Evolutionary conservation across 2,888 invertebrate genomes (phyloP), one percentile per base, ranked within the genome.

Genomic region (Drosophila nr. perissopoda): DNA sequence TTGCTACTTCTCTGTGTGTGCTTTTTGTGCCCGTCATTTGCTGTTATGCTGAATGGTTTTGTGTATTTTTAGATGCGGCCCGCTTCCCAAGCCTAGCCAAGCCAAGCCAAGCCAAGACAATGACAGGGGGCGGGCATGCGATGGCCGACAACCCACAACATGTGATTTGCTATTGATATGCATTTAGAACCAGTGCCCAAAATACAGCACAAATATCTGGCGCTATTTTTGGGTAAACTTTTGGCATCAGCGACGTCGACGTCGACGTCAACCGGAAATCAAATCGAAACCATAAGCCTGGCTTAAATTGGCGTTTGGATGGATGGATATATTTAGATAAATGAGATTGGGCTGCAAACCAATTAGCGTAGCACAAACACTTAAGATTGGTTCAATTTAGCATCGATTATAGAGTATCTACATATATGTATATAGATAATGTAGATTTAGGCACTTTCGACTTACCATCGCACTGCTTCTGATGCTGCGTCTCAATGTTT

Each of bases 401-500:
- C 27, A 34, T 25, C 10, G 6, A 5, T 16, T 33, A 25, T 4
- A 16, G 7, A 45, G 16, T 21, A 16, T 45, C 21, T 4, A 16
- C 4, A 21, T 45, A 8, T 21, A 21, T 7, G 1, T 29, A 29
- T 1, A 21, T 45, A 13, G 45, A 21, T 21, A 21, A 13, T 21
- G 7, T 16, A 16, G 21, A 21, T 45, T 45, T 21, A 0, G 7
- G 13, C 21, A 45, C 13, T 45, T 25, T 25, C 53, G 16, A 78
- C 76, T 78, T 69, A 77, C 77, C 79, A 53, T 62, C 59, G 21
- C 65, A 59, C 11, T 74, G 58, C 18, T 53, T 69, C 11, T 63
- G 69, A 56, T 77, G 74, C 53, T 78, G 64, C 1, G 36, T 48
- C 27, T 77, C 79, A 45, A 74, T 73, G n/a, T 65, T 78, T 31